Evolutionary conservation across 2,888 invertebrate species (phyloP).

Genomic region (Gastrophysa polygoni): DNA sequence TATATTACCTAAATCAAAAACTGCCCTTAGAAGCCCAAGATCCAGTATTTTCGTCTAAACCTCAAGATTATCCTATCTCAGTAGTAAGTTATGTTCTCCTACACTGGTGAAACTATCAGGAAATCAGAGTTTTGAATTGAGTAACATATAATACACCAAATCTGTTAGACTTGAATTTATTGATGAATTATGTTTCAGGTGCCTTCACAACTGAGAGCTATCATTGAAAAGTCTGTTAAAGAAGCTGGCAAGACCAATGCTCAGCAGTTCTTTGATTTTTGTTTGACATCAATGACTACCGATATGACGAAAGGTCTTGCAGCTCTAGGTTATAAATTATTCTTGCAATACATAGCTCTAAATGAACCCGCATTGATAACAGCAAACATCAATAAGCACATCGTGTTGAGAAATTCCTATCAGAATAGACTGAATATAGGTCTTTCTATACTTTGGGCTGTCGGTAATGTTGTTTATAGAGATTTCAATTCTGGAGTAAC

Average conservation of each 20-base stretch:
- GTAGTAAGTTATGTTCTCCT: constrained; percentile 51
- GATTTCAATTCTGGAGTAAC: constrained; percentile 71
- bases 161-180: constrained; percentile 20
- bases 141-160: too few relatives aligned
- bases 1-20: constrained; percentile 68
- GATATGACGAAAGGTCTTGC: constrained; percentile 73
- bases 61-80: constrained; percentile 64
- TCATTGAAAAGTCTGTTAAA: constrained; percentile 61
- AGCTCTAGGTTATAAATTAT: constrained; percentile 72
- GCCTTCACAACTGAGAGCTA: constrained; percentile 51
- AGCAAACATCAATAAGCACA: constrained; percentile 67
- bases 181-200: constrained; percentile 48
- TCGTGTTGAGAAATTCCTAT: constrained; percentile 72
- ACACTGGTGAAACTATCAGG: too few relatives aligned
- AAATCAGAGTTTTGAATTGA: constrained; percentile 33
- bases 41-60: constrained; percentile 64
- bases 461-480: constrained; percentile 73
- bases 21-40: constrained; percentile 68
- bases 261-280: constrained; percentile 73
- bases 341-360: constrained; percentile 72
- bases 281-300: constrained; percentile 71
- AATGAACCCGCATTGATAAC: constrained; percentile 69
- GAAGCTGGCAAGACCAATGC: constrained; percentile 68
- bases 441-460: constrained; percentile 74
- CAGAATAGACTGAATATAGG: constrained; percentile 78